phyloP scores from a whole-genome alignment of 1,140 invertebrate species.

The Drosophila pachea region DNA sequence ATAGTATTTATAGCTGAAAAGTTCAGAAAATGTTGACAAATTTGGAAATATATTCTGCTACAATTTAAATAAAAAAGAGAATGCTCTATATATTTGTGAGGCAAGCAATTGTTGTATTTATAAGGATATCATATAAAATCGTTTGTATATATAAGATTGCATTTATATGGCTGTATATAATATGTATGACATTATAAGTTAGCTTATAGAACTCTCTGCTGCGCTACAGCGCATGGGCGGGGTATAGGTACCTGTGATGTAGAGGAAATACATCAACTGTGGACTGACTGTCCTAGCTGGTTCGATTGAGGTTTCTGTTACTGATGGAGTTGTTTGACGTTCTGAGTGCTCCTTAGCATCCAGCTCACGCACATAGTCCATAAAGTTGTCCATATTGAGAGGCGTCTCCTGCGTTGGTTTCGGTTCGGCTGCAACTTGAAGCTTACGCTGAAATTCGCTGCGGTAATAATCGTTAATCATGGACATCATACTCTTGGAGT shows the following conservation, averaged over 20 bases:
- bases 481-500: constrained; percentile 74
- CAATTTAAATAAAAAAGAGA: constrained; percentile 55
- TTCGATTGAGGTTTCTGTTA: neutral
- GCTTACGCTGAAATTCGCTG: constrained; percentile 69
- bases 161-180: neutral
- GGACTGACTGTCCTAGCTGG: neutral
- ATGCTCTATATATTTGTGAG: constrained; percentile 25
- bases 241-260: constrained; percentile 47
- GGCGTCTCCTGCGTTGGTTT: constrained; percentile 30
- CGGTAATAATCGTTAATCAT: constrained; percentile 78
- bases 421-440: constrained; percentile 30
- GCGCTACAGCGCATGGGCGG: constrained; percentile 34
- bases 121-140: constrained; percentile 25
- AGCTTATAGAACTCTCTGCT: constrained; percentile 41
- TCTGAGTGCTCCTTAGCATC: constrained; percentile 27
- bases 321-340: neutral
- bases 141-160: neutral
- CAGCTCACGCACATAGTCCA: constrained; percentile 67
- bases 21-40: constrained; percentile 40
- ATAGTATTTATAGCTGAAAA: constrained; percentile 20
- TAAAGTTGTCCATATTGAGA: constrained; percentile 65
- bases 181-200: constrained; percentile 7
- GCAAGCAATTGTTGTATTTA: constrained; percentile 18
- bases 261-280: constrained; percentile 39
- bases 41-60: constrained; percentile 62